Conservation (phyloP, 2,797 vertebrate species). For the Myotis myotis region DNA sequence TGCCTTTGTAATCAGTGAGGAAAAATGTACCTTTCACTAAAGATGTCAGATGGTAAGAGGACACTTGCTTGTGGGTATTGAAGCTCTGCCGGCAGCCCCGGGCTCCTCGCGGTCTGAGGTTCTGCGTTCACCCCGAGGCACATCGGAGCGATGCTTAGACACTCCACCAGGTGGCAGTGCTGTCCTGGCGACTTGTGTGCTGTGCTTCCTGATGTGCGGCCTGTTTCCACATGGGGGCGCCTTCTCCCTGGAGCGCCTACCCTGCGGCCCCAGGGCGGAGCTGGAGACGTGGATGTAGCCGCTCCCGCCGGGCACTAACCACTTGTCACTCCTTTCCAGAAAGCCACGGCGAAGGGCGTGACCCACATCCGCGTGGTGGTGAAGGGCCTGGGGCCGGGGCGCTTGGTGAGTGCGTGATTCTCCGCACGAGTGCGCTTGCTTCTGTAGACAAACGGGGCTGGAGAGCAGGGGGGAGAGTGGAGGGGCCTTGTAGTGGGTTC, state of each 20-base stretch:
- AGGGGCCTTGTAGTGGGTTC: too few relatives aligned
- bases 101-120: neutral
- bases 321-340: constrained; percentile 84
- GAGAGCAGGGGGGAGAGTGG: neutral
- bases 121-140: neutral
- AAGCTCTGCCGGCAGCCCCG: neutral
- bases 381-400: constrained; percentile 95
- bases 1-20: neutral
- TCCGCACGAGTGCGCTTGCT: accelerated
- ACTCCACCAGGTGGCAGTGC: constrained; percentile 83
- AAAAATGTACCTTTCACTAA: neutral
- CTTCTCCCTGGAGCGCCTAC: neutral
- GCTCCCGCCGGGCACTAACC: neutral
- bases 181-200: neutral
- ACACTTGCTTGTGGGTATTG: neutral
- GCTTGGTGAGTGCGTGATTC: constrained; percentile 87
- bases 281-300: neutral
- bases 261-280: neutral
- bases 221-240: neutral
- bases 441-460: neutral
- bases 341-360: constrained; percentile 90
- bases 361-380: constrained; percentile 91
- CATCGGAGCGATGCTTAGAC: neutral
- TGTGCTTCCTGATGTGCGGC: neutral
- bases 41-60: neutral